These are phyloP conservation scores for Callithrix jacchus DNA, from an alignment of 2,113 vertebrate genomes.

Conservation along the genomic window DNA sequence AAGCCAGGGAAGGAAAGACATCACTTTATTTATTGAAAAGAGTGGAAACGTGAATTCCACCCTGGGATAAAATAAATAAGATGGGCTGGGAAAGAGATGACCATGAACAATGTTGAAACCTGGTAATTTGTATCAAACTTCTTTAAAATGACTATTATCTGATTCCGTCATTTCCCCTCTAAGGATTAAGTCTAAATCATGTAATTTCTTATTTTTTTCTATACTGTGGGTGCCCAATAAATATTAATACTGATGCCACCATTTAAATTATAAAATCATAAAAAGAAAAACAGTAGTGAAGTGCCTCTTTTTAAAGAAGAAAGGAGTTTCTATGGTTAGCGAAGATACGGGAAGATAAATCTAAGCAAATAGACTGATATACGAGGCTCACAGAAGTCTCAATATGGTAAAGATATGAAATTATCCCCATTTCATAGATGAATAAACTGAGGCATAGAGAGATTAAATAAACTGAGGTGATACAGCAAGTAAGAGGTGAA, in stretches of 20 bases:
- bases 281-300: not conserved
- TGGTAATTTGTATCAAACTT: too few species aligned
- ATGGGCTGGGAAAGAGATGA: not conserved
- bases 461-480: not conserved
- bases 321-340: not conserved
- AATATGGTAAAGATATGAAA: not conserved
- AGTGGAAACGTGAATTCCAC: not conserved
- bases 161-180: not conserved
- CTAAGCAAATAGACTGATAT: not conserved
- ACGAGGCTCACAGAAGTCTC: not conserved
- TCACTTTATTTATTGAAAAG: not conserved
- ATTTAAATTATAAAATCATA: constrained; percentile 40
- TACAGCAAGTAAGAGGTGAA: not conserved
- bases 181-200: not conserved
- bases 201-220: not conserved
- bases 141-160: not conserved
- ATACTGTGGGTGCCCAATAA: not conserved
- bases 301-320: not conserved
- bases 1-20: not conserved
- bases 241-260: constrained; percentile 1
- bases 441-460: not conserved
- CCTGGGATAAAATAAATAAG: not conserved
- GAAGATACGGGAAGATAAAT: not conserved
- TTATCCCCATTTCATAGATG: not conserved
- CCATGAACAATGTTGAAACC: not conserved